Base-by-base conservation (phyloP, 2,113 vertebrate species). In the Phrynocephalus versicolor region DNA sequence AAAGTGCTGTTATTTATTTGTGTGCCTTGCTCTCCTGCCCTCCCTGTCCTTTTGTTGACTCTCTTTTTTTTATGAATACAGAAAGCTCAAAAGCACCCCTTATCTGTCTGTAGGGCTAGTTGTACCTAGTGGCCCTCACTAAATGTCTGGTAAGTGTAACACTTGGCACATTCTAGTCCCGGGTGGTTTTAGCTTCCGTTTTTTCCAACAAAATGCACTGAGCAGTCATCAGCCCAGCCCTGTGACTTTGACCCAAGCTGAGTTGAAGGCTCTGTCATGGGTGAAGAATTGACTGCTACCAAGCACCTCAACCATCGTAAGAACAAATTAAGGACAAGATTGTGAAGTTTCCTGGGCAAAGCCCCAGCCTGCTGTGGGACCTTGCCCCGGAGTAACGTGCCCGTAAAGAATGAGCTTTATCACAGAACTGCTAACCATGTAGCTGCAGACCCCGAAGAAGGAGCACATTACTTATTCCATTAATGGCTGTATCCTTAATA, bases 401-500 rank as follows among this genome's bases (percentile, higher is more conserved):
- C 83, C 81, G 89, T 91, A 89, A 90, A 88, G 35, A 91, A 85
- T 71, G 76, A 55, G 41, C 74, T 89, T 92, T 91, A 87, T 90
- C 90, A 89, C 92, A 89, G 88, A 92, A 92, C 91, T 81, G 91
- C 88, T 64, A 83, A 82, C n/a, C 41, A 51, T 89, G 78, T 82
- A 88, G 90, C 87, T 64, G 81, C 81, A 84, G 84, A 72, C 27
- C 79, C 83, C 89, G 89, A 73, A 88, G 88, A 83, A 93, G 89
- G 83, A 90, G 92, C 85, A 79, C 90, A 92, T 94, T 95, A 89
- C 89, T 94, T 95, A 94, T 92, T 92, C 93, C 88, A 83, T 93
- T 94, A 95, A 94, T 92, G 93, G 79, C 65, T 82, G 62, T 88
- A 89, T 90, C 93, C 91, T 90, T 95, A 95, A 95, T 95, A 95